Percentiles rank a stretch among this genome's conserved stretches.
These are phyloP conservation scores for Calvadosia cruxmelitensis DNA, from an alignment of 30 jellyfish, hydroid and myxozoan species.

Conservation along the genomic window DNA sequence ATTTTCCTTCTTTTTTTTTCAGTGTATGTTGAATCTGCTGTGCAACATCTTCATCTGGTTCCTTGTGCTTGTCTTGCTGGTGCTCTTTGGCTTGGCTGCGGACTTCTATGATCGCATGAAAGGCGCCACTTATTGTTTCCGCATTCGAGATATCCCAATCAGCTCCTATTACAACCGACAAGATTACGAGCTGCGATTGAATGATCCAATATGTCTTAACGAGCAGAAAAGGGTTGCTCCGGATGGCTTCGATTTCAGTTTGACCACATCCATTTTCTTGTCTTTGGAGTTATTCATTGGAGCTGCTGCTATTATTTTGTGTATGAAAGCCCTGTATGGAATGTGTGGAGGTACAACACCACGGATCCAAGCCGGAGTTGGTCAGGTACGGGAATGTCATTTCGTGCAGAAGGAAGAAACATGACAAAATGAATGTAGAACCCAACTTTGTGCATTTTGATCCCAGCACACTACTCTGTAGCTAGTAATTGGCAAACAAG, in stretches of 20 bases:
- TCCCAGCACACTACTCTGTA: too few relatives aligned
- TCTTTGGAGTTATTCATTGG: background rate
- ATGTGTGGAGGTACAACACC: conserved; percentile 1
- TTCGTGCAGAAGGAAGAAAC: too few relatives aligned
- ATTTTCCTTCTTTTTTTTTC: background rate
- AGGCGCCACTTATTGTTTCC: background rate
- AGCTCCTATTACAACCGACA: background rate
- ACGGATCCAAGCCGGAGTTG: background rate
- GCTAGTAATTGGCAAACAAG: too few relatives aligned
- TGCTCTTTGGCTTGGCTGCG: background rate
- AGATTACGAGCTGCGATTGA: background rate
- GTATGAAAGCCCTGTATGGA: background rate
- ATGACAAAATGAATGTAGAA: too few relatives aligned
- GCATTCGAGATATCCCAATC: background rate
- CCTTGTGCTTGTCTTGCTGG: background rate
- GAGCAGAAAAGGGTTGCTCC: background rate
- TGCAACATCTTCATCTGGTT: background rate
- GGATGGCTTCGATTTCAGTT: background rate
- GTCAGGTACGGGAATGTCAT: too few relatives aligned
- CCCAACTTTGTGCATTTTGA: too few relatives aligned
- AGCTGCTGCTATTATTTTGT: background rate
- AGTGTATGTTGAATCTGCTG: background rate
- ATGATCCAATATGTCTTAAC: background rate
- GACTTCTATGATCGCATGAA: background rate
- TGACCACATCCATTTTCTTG: background rate